phyloP scores from a whole-genome alignment of 2,797 vertebrate species.

The Eremophila alpestris region DNA sequence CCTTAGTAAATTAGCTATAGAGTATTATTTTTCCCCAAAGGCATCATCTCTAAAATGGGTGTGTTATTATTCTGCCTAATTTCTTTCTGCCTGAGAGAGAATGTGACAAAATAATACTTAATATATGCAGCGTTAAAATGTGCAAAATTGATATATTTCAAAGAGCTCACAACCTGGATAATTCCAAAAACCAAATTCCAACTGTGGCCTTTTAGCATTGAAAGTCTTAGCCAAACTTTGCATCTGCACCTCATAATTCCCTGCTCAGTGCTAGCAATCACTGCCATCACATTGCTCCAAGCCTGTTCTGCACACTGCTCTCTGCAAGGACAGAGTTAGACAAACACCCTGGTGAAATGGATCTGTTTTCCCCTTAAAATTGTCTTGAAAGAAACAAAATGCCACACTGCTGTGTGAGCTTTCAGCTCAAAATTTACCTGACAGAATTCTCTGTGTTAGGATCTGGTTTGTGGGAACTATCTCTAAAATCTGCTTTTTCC shows the following conservation, averaged over 20 bases:
- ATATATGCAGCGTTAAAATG: background rate
- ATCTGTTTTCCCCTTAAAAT: background rate
- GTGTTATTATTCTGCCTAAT: background rate
- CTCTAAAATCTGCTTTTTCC: background rate
- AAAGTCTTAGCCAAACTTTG: background rate
- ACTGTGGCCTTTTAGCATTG: background rate
- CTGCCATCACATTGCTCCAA: background rate
- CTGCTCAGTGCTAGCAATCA: background rate
- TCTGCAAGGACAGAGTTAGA: background rate
- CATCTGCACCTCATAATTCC: background rate
- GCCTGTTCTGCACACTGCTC: background rate
- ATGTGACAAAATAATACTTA: background rate
- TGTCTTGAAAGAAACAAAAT: background rate
- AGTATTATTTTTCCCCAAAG: background rate
- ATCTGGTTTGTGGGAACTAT: background rate
- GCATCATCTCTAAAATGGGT: background rate
- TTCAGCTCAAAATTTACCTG: background rate
- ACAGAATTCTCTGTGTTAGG: background rate
- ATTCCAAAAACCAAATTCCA: background rate
- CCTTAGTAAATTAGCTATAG: background rate
- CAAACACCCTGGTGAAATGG: background rate
- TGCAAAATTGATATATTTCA: background rate
- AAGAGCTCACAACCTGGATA: background rate
- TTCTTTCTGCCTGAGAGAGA: background rate
- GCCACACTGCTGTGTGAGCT: background rate